These are phyloP conservation scores for Vulpes lagopus DNA, from an alignment of 2,113 vertebrate genomes.

Conservation along the genomic window DNA sequence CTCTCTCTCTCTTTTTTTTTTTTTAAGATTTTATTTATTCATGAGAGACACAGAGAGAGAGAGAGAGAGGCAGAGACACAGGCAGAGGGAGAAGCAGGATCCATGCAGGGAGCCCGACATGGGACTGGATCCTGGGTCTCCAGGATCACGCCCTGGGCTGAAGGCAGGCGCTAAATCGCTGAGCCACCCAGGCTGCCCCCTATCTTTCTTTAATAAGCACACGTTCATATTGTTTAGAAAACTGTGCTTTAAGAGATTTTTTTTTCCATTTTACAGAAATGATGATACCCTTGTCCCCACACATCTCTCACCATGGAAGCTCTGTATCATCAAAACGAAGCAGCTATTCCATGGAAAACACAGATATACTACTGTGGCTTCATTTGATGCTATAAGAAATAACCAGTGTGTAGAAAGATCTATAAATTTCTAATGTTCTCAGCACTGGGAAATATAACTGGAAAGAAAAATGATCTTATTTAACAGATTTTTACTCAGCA, in stretches of 20 bases:
- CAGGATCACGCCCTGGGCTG: too few species aligned
- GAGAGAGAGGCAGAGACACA: too few species aligned
- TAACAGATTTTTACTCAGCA: background rate
- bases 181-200: too few species aligned
- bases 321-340: background rate
- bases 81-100: too few species aligned
- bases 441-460: background rate
- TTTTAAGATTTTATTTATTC: too few species aligned
- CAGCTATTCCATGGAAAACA: background rate
- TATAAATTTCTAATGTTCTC: background rate
- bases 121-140: too few species aligned
- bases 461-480: background rate
- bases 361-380: background rate
- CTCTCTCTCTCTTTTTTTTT: too few species aligned
- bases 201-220: background rate
- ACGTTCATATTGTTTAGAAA: background rate
- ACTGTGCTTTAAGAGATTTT: background rate
- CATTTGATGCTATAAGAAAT: background rate
- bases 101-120: too few species aligned
- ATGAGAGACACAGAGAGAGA: too few species aligned
- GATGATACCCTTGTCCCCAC: background rate
- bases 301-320: background rate
- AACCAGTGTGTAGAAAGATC: background rate
- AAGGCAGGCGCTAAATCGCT: too few species aligned
- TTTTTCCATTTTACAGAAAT: slow-evolving; percentile 39